Base-by-base conservation (phyloP, 1,140 invertebrate genomes). In the Trichoplusia ni region DNA sequence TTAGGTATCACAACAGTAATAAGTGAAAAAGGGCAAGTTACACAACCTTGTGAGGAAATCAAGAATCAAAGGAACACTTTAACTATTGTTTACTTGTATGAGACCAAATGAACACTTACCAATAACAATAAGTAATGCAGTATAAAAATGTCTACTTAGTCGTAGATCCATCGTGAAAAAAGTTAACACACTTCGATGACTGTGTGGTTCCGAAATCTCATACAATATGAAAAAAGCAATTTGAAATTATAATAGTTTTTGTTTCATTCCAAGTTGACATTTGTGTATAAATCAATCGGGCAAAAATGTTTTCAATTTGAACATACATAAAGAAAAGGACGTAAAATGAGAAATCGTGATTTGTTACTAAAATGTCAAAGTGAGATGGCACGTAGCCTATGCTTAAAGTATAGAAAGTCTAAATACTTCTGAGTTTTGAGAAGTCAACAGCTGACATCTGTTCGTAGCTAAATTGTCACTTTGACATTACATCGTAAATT, bases 211-310 rank as follows among this genome's bases (percentile, higher is more conserved):
- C 11, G n/a, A 27, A 27, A 2, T 27, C 11, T 6, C 2, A 2
- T 46, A 23, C 25, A 46, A 46, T 46, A 6, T 23, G 25, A 27
- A 27, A 7, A 27, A 46, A 27, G 27, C 42, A 14, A 46, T 46
- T 46, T 46, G 16, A 6, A 46, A 46, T 46, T 46, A 14, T 46
- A 46, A 46, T 46, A 9, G 13, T 46, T 44, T 27, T 16, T 46
- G 42, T 46, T 46, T 46, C 42, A 8, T 6, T 46, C 16, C n/a
- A n/a, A n/a, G 11, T 27, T 14, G 42, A 46, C 42, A 27, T 46
- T 40, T 46, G 42, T 46, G 42, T 31, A 51, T 54, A 56, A 64
- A 11, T 47, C 16, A 33, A 40, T 73, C 47, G 73, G 23, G n/a
- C n/a, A n/a, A n/a, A n/a, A n/a, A n/a, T n/a, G n/a, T n/a, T n/a